Conservation (phyloP, 2,113 vertebrate genomes). For the Megalops atlanticus region DNA sequence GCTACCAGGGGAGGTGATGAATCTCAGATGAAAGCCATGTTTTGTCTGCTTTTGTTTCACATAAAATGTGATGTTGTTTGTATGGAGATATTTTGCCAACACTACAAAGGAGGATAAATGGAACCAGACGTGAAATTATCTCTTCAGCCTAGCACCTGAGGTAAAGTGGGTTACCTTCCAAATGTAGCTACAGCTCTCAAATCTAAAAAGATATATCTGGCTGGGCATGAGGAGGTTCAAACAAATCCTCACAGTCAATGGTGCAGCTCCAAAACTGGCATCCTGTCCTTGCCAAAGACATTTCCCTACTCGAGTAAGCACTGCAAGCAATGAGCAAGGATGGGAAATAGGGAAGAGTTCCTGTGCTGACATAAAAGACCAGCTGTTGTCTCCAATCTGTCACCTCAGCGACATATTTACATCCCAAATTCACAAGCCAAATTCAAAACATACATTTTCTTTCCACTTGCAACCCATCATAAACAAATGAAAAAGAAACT, state of each 20-base stretch:
- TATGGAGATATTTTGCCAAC: no score
- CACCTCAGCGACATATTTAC: background rate
- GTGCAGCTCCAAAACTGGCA: no score
- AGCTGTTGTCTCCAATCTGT: background rate
- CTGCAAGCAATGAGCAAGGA: no score
- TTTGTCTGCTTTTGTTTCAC: no score
- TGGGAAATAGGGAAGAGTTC: no score
- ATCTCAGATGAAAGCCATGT: no score
- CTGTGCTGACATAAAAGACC: background rate
- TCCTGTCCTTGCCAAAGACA: no score
- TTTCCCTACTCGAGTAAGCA: no score
- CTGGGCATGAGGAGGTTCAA: no score
- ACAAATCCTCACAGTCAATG: no score
- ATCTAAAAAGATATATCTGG: background rate
- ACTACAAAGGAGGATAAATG: background rate
- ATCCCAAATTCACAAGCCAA: background rate
- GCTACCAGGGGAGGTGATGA: no score
- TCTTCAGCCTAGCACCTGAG: background rate
- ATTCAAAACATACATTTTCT: background rate
- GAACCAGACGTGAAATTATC: background rate
- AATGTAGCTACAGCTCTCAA: conserved; percentile 5
- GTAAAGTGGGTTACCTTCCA: background rate
- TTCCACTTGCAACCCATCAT: background rate
- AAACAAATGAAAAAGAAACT: background rate
- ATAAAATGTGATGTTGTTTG: no score